A percentile compares a stretch with the other conserved stretches of the same genome.
phyloP scores from a whole-genome alignment of 2,113 vertebrate genomes.

The Hydrochoerus hydrochaeris region DNA sequence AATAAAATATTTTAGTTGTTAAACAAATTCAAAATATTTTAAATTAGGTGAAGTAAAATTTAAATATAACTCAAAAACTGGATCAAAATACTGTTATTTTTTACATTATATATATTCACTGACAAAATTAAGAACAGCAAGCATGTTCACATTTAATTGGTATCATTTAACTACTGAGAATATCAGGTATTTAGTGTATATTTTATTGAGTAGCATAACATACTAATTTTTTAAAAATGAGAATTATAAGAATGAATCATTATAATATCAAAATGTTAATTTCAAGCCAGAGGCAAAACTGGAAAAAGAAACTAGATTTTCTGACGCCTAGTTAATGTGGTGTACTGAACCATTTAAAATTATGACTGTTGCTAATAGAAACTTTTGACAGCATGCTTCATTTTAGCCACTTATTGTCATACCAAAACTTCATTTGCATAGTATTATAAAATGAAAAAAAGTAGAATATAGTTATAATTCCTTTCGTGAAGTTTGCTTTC shows the following conservation, averaged over 20 bases:
- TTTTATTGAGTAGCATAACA: constrained; percentile 34
- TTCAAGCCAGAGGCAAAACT: constrained; percentile 48
- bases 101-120: not conserved
- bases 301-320: constrained; percentile 60
- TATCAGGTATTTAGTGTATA: not conserved
- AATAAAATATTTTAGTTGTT: constrained; percentile 40
- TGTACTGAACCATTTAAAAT: constrained; percentile 3
- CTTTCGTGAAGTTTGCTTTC: not conserved
- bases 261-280: constrained; percentile 2
- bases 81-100: not conserved
- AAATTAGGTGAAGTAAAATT: constrained; percentile 52
- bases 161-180: not conserved
- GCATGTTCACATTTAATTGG: not conserved
- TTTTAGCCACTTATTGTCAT: not conserved
- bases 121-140: constrained; percentile 37
- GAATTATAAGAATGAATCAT: not conserved
- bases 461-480: not conserved
- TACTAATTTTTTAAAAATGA: not conserved
- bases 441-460: constrained; percentile 46
- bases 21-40: not conserved
- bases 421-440: constrained; percentile 21
- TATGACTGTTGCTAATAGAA: not conserved
- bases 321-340: not conserved
- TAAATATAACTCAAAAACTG: constrained; percentile 48
- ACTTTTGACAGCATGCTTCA: not conserved